These are phyloP conservation scores for Uropetala carovei DNA, from an alignment of 2,888 invertebrate species.

Conservation along the genomic window DNA sequence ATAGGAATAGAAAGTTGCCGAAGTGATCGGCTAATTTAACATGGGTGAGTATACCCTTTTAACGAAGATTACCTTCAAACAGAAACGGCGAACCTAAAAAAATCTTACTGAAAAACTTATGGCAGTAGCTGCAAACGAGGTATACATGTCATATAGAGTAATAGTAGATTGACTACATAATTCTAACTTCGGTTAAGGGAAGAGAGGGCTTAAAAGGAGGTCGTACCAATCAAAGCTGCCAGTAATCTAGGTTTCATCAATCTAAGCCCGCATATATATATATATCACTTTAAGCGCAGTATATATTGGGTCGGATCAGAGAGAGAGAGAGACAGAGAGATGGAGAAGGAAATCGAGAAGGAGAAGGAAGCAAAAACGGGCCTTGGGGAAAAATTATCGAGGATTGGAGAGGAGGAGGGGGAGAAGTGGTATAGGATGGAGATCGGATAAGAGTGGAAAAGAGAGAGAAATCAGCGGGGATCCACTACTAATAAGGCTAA, in stretches of 20 bases:
- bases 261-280: constrained; percentile 32
- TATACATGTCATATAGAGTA: too few relatives aligned
- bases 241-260: constrained; percentile 4
- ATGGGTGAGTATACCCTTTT: not conserved
- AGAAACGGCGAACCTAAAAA: not conserved
- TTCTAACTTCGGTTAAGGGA: too few relatives aligned
- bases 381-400: constrained; percentile 42
- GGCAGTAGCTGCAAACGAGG: not conserved
- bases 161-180: too few relatives aligned
- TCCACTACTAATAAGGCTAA: constrained; percentile 56
- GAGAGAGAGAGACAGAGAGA: not conserved
- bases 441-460: not conserved
- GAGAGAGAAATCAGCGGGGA: constrained; percentile 57
- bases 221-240: not conserved
- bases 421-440: constrained; percentile 25
- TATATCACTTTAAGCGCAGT: not conserved
- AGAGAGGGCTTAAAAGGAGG: too few relatives aligned
- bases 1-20: too few relatives aligned
- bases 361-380: constrained; percentile 34
- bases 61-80: not conserved
- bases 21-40: not conserved
- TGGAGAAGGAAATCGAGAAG: not conserved
- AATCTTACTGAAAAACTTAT: not conserved
- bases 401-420: not conserved
- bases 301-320: not conserved